A percentile compares a stretch with the other conserved stretches of the same genome.
phyloP scores from a whole-genome alignment of 2,797 vertebrate genomes.

The Thaleichthys pacificus region DNA sequence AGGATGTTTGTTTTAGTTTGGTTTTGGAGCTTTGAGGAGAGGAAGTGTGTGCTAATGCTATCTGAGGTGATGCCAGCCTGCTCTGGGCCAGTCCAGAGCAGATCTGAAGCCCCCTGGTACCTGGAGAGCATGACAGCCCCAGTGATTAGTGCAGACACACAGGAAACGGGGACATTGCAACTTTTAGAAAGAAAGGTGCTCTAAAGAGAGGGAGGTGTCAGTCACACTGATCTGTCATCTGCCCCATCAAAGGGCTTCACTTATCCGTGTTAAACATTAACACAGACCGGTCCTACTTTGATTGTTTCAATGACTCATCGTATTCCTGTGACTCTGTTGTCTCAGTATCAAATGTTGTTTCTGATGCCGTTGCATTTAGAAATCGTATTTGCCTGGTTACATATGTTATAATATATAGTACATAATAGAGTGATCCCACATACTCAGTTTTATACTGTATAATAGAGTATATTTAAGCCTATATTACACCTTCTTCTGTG shows the following conservation, averaged over 20 bases:
- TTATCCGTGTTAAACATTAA: conserved; percentile 59
- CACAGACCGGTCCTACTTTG: conserved; percentile 45
- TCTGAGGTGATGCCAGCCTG: conserved; percentile 61
- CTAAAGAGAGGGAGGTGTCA: conserved; percentile 32
- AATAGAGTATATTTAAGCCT: no score
- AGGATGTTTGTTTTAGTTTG: conserved; percentile 14
- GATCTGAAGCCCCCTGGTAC: conserved; percentile 59
- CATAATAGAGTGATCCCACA: no score
- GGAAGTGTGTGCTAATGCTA: conserved; percentile 63
- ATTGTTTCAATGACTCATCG: conserved; percentile 50
- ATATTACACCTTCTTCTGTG: no score
- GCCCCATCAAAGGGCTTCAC: conserved; percentile 61
- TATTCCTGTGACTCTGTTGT: neutral
- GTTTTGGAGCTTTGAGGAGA: conserved; percentile 26
- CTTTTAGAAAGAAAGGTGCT: conserved; percentile 28
- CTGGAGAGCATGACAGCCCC: conserved; percentile 27
- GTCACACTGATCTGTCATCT: conserved; percentile 48
- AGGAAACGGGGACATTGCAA: conserved; percentile 51
- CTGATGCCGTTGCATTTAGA: no score
- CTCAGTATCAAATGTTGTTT: no score
- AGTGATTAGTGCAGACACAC: conserved; percentile 50
- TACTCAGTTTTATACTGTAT: no score
- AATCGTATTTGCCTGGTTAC: no score
- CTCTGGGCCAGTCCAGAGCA: conserved; percentile 59
- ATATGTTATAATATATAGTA: no score